Evolutionary conservation across 2,113 vertebrate genomes (phyloP).

Genomic region (Callionymus lyra): DNA sequence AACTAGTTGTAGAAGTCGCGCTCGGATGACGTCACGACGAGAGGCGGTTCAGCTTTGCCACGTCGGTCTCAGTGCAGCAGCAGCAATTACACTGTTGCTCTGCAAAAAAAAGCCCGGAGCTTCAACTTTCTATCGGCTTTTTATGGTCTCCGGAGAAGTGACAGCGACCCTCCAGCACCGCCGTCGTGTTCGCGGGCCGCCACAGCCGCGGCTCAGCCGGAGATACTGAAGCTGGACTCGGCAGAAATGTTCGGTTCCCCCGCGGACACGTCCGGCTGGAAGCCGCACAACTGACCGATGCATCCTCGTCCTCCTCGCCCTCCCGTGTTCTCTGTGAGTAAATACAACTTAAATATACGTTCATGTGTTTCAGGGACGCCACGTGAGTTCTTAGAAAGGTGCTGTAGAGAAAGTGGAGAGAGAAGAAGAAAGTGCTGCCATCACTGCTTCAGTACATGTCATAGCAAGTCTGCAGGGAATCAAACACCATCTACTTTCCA

Average conservation of each 20-base stretch:
- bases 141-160: constrained; percentile 4
- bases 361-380: no score
- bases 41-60: constrained; percentile 64
- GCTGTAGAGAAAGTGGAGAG: no score
- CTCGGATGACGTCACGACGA: constrained; percentile 47
- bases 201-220: constrained; percentile 3
- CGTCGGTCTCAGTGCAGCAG: constrained; percentile 63
- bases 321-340: constrained; percentile 61
- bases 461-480: no score
- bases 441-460: no score
- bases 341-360: neutral
- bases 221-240: constrained; percentile 25
- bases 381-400: no score
- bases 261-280: constrained; percentile 35
- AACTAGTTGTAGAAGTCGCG: constrained; percentile 24
- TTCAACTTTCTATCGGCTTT: constrained; percentile 38
- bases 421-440: no score
- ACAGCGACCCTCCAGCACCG: neutral
- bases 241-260: constrained; percentile 43
- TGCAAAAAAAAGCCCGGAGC: constrained; percentile 13
- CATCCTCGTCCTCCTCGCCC: constrained; percentile 54
- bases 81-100: constrained; percentile 50
- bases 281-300: constrained; percentile 62
- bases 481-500: no score
- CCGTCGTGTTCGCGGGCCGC: constrained; percentile 5